Evolutionary conservation across 2,113 vertebrate species (phyloP).

Genomic region (Pteropus alecto): DNA sequence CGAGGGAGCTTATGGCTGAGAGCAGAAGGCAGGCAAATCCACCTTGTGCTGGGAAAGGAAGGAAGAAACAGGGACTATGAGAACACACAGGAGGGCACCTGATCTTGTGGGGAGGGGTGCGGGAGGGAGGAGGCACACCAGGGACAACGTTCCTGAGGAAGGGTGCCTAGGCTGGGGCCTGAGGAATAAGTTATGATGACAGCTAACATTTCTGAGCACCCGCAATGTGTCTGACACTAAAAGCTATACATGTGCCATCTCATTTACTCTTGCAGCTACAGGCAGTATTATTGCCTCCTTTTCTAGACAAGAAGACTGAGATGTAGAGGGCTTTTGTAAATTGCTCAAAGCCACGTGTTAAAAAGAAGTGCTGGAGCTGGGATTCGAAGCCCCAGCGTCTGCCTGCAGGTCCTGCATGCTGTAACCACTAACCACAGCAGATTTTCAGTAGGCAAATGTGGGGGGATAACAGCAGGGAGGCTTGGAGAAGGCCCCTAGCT

Average conservation of each 20-base stretch:
- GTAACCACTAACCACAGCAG: not conserved
- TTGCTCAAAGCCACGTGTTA: not conserved
- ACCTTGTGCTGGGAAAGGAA: not conserved
- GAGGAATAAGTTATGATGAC: not conserved
- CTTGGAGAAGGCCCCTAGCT: accelerated
- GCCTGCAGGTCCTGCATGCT: not conserved
- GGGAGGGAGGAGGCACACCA: too few relatives aligned
- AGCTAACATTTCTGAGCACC: not conserved
- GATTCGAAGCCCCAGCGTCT: not conserved
- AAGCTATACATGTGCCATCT: accelerated
- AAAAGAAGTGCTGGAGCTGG: not conserved
- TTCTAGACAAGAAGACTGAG: not conserved
- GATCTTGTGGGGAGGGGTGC: not conserved
- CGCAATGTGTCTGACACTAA: accelerated
- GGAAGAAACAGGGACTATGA: not conserved
- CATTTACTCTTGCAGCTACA: not conserved
- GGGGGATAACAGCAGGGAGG: not conserved
- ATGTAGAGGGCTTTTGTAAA: not conserved
- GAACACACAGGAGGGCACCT: too few relatives aligned
- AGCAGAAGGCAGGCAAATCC: not conserved
- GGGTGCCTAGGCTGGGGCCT: not conserved
- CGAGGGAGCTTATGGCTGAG: not conserved
- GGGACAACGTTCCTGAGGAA: not conserved
- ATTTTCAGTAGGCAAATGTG: not conserved
- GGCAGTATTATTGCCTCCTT: not conserved